Base-by-base conservation (phyloP, 2,888 invertebrate genomes). In the Portevinia maculata region DNA sequence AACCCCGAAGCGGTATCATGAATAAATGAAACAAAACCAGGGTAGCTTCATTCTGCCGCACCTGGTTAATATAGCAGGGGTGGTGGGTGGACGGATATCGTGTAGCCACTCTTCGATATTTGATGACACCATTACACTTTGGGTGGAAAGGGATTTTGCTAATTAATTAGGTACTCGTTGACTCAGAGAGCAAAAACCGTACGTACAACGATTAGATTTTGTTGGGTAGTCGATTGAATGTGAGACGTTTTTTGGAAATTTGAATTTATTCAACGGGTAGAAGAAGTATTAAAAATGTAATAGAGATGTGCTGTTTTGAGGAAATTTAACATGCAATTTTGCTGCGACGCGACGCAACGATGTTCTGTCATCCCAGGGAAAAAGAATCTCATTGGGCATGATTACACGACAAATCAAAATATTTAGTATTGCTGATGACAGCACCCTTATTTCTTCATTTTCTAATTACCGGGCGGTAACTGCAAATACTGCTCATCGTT, bases 1-100 rank as follows among this genome's bases (percentile, higher is more conserved):
- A 50, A 50, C 39, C n/a, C 17, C 17, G 9, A 39, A 28, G 24
- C 28, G 28, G 24, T 28, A 39, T 37, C 28, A 50, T 28, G 62
- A 62, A 24, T 34, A 62, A 41, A 44, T 55, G 44, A 46, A 41
- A 53, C n/a, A 28, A 21, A 21, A 53, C 41, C 41, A 53, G 53
- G 30, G 30, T 13, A 39, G 15, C 13, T 6, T 6, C 7, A 1
- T 4, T 13, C 6, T 11, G 15, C 34, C 21, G n/a, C 24, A 48
- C 48, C 62, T 62, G 37, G 15, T 28, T n/a, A n/a, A n/a, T n/a
- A n/a, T n/a, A n/a, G 24, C 2, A 24, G 24, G 5, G 5, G 24
- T 24, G 7, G 48, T 11, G 13, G 32, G 28, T 9, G 24, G 28
- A 11, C 30, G 28, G 9, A 6, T 32, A 11, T 52, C 11, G 11